Base-by-base conservation (phyloP, 1,140 invertebrate species). In the Meteorus sp. region DNA sequence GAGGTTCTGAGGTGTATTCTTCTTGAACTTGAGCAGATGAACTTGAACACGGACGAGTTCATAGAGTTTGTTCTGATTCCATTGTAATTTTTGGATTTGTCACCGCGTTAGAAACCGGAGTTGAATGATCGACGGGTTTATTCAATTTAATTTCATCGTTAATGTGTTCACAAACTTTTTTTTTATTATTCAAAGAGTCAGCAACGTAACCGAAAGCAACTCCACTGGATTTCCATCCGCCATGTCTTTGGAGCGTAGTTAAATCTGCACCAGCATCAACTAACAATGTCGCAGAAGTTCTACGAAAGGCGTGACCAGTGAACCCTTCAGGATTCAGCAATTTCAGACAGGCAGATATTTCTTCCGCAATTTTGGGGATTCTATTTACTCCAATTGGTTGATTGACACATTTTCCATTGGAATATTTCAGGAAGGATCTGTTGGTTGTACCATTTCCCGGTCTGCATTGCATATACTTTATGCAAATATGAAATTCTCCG, bases 141-240 rank as follows among this genome's bases (percentile, higher is more conserved):
- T n/a, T n/a, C n/a, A n/a, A n/a, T n/a, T n/a, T n/a, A n/a, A 37
- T 37, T 37, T 15, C 3, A 37, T 15, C 17, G 35, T 15, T 5
- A 37, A 37, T 37, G n/a, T 37, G 35, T 37, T 5, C 39, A 43
- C 39, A 43, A 22, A 43, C 20, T 43, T 43, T 43, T 43, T 43
- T 43, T 43, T 43, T n/a, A 19, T 43, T 20, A 43, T 43, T 43
- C 17, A 43, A 43, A 19, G 39, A 1, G 13, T 43, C 39, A 43
- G 39, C 17, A 20, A 43, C 39, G 5, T 19, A 43, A 43, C 39
- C 39, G 20, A 43, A 43, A 43, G 39, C 39, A 11, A 37, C 11
- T 15, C 35, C 35, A 37, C 35, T 37, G 11, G 35, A 37, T 37
- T 37, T 37, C 35, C 15, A 43, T 19, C 39, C 39, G 20, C 39